Evolutionary conservation across 2,888 invertebrate genomes (phyloP).

Genomic region (Anaspis maculata): DNA sequence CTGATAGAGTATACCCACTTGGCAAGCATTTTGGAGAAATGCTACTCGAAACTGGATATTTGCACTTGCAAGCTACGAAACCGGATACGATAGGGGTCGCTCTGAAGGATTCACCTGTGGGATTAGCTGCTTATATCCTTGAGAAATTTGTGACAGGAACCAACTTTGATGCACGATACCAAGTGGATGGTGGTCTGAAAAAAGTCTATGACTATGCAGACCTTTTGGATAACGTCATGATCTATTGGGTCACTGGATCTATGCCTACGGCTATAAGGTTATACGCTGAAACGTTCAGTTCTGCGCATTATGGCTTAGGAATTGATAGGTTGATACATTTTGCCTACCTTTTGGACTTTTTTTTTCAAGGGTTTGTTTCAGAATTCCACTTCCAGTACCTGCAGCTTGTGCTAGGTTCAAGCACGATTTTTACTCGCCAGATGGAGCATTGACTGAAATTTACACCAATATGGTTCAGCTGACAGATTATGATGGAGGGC

Average conservation of each 20-base stretch:
- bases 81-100: conserved; percentile 76
- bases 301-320: too few species aligned
- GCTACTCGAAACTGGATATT: conserved; percentile 51
- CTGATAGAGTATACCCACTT: conserved; percentile 48
- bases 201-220: conserved; percentile 60
- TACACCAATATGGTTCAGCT: conserved; percentile 61
- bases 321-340: too few species aligned
- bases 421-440: conserved; percentile 54
- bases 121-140: conserved; percentile 80
- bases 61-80: conserved; percentile 80
- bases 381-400: conserved; percentile 53
- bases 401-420: conserved; percentile 68
- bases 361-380: too few species aligned
- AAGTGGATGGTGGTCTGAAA: conserved; percentile 58
- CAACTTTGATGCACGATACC: conserved; percentile 42
- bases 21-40: conserved; percentile 33
- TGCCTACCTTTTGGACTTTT: too few species aligned
- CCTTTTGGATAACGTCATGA: conserved; percentile 68
- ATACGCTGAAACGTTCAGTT: conserved; percentile 57
- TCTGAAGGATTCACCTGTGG: conserved; percentile 70
- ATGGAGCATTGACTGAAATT: conserved; percentile 49
- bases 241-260: conserved; percentile 68
- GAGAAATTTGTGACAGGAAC: conserved; percentile 82
- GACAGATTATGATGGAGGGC: conserved; percentile 60
- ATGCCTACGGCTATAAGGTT: conserved; percentile 66